Percentiles rank a stretch among this genome's conserved stretches.
These are phyloP conservation scores for Bolinopsis microptera DNA, from an alignment of 37 sponge, comb jelly and placozoan genomes.

Conservation along the genomic window DNA sequence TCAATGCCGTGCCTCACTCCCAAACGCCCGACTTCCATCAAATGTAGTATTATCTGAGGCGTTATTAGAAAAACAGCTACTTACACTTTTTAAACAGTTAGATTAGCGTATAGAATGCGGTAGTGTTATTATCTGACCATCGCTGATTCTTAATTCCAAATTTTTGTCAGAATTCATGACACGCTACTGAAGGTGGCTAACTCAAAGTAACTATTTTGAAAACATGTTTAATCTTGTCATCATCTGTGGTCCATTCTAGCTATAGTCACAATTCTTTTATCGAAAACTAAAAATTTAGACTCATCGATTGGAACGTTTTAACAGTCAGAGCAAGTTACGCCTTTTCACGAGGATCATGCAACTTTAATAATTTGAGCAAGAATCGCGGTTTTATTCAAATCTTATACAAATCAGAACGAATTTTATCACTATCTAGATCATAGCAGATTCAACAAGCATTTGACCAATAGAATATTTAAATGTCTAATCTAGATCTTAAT, in stretches of 20 bases:
- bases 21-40: conserved; percentile 51
- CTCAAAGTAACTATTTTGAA: too few relatives aligned
- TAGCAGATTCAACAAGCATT: too few relatives aligned
- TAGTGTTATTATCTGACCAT: too few relatives aligned
- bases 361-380: background rate
- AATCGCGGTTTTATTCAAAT: background rate
- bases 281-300: background rate
- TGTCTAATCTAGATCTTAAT: too few relatives aligned
- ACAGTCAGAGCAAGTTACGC: background rate
- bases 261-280: background rate
- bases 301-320: background rate
- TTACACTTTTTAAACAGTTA: background rate
- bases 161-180: background rate
- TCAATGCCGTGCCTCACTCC: conserved; percentile 43
- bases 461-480: too few relatives aligned
- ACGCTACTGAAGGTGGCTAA: too few relatives aligned
- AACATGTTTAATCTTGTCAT: too few relatives aligned
- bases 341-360: background rate
- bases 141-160: background rate
- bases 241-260: background rate
- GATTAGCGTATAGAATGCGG: too few relatives aligned
- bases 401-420: background rate
- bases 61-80: background rate
- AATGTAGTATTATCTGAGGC: conserved; percentile 58
- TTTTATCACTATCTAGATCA: background rate